A percentile compares a stretch with the other conserved stretches of the same genome.
These are phyloP conservation scores for Hemibates koningsi DNA, from an alignment of 2,113 vertebrate genomes.

Conservation along the genomic window DNA sequence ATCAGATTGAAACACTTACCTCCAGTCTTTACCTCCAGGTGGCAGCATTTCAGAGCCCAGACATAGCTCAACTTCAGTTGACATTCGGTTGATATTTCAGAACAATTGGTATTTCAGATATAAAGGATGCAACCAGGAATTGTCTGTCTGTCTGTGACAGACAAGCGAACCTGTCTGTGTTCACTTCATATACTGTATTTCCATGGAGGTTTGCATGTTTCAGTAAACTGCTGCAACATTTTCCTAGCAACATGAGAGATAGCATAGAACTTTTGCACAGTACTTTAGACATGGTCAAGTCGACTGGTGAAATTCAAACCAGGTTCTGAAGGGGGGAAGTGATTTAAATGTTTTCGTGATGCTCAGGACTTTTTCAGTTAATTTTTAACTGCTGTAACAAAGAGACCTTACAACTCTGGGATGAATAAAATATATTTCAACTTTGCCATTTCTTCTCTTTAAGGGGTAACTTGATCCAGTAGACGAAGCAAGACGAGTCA, in stretches of 20 bases:
- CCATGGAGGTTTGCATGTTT: background rate
- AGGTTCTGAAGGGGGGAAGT: background rate
- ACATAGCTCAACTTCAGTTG: background rate
- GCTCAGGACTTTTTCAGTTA: background rate
- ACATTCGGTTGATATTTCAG: background rate
- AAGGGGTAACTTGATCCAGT: background rate
- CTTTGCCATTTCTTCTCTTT: background rate
- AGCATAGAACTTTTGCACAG: background rate
- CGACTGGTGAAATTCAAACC: background rate
- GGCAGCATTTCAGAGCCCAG: background rate
- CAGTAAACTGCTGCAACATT: background rate
- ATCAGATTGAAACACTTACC: background rate
- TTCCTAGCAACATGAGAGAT: background rate
- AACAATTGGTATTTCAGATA: background rate
- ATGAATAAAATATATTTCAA: background rate
- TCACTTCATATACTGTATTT: background rate
- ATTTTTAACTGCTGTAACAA: background rate
- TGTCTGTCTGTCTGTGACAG: background rate
- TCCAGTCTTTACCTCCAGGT: background rate
- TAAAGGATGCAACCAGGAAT: background rate
- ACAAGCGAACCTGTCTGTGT: background rate
- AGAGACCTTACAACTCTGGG: background rate
- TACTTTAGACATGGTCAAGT: background rate
- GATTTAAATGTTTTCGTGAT: accelerated
- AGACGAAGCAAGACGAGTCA: background rate